A percentile compares a stretch with the other conserved stretches of the same genome.
Conservation (phyloP, 92 coral and sea anemone species). For the Anthopleura xanthogrammica region DNA sequence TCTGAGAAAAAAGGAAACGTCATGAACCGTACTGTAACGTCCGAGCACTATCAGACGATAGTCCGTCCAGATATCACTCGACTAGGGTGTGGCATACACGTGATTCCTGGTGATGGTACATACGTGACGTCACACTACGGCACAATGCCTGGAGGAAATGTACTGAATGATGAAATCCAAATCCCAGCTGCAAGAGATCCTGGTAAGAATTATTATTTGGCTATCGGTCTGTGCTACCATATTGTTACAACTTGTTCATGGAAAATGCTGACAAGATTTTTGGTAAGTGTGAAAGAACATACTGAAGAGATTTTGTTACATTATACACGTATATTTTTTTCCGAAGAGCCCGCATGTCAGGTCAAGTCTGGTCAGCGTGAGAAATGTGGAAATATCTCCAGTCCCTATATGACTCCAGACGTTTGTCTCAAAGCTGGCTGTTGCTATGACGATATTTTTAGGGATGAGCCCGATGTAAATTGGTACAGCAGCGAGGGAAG, state of each 20-base stretch:
- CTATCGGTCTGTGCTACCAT: too few relatives aligned
- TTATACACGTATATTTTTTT: too few relatives aligned
- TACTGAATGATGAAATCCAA: neutral
- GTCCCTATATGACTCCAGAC: conserved; percentile 45
- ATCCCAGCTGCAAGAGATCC: neutral
- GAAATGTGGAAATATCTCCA: conserved; percentile 37
- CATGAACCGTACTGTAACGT: neutral
- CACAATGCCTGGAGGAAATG: neutral
- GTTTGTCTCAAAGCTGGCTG: conserved; percentile 34
- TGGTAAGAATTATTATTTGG: neutral
- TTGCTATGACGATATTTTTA: conserved; percentile 63
- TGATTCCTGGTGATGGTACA: conserved; percentile 18
- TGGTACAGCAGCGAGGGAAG: conserved; percentile 26
- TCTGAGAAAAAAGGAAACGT: conserved; percentile 18
- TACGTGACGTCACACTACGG: conserved; percentile 27
- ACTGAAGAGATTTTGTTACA: too few relatives aligned
- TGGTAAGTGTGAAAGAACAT: too few relatives aligned
- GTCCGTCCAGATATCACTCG: conserved; percentile 26
- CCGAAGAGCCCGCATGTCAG: conserved; percentile 28
- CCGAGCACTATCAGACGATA: conserved; percentile 6
- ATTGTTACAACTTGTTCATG: too few relatives aligned
- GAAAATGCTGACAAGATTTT: too few relatives aligned
- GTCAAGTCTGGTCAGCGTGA: conserved; percentile 21
- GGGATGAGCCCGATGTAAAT: conserved; percentile 33
- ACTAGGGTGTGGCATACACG: conserved; percentile 30